A percentile compares a stretch with the other conserved stretches of the same genome.
Evolutionary conservation across 2,888 invertebrate species (phyloP).

Genomic region (Metopia argyrocephala): DNA sequence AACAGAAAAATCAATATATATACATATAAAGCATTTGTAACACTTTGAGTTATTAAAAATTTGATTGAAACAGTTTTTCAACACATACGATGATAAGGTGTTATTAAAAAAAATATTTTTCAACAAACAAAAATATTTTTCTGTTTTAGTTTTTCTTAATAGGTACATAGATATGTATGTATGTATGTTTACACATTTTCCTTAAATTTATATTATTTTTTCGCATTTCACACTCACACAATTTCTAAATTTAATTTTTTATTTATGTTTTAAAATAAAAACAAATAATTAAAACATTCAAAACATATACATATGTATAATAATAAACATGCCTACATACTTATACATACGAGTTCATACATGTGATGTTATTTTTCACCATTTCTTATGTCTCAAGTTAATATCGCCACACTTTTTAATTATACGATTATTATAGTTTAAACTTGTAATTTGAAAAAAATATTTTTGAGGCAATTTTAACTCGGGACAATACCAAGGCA

Average conservation of each 20-base stretch:
- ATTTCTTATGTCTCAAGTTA: no score
- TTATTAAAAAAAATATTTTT: conserved; percentile 6
- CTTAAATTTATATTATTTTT: conserved; percentile 18
- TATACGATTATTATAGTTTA: no score
- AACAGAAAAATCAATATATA: conserved; percentile 26
- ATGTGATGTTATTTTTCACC: background rate
- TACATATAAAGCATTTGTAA: background rate
- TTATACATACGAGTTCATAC: background rate
- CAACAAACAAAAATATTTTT: background rate
- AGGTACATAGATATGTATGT: conserved; percentile 60
- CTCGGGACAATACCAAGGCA: no score
- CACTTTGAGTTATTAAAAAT: conserved; percentile 25
- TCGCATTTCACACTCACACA: conserved; percentile 38
- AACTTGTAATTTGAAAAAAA: no score
- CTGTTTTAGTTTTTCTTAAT: background rate
- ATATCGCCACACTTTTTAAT: no score
- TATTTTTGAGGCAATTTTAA: no score
- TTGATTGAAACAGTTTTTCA: background rate
- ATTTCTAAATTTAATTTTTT: conserved; percentile 53
- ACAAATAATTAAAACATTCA: background rate
- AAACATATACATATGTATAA: background rate
- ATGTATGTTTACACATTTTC: no score
- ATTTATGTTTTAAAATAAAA: background rate
- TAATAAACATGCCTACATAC: no score
- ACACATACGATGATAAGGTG: conserved; percentile 22